These are phyloP conservation scores for Oreotrochilus melanogaster DNA, from an alignment of 2,113 vertebrate species.

Conservation along the genomic window DNA sequence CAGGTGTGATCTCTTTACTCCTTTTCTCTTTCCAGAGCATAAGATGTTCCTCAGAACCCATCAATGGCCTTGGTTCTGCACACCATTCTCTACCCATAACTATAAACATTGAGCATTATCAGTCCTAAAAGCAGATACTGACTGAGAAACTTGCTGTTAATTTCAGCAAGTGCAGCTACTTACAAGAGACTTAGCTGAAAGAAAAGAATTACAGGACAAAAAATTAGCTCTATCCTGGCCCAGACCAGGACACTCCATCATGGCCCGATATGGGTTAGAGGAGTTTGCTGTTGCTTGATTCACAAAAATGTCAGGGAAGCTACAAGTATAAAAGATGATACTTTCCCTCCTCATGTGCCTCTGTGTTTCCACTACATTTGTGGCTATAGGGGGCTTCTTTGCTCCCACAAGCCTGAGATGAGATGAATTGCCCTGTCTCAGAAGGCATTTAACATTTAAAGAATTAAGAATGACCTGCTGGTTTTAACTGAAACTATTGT, in stretches of 20 bases:
- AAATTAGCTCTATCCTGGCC: no score
- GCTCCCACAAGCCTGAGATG: not conserved
- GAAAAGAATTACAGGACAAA: no score
- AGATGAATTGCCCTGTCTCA: not conserved
- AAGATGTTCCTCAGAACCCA: no score
- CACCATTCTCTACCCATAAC: no score
- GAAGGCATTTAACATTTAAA: not conserved
- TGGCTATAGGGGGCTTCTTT: not conserved
- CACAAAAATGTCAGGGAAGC: not conserved
- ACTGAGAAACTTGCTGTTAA: no score
- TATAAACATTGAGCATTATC: no score
- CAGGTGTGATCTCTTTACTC: no score
- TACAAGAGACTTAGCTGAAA: no score
- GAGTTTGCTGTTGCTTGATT: not conserved
- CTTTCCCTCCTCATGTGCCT: not conserved
- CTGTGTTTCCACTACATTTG: fast-evolving
- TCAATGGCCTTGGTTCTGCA: no score
- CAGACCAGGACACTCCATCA: not conserved
- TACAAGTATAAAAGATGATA: not conserved
- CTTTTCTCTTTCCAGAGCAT: no score
- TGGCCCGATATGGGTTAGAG: not conserved
- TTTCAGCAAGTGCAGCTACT: no score
- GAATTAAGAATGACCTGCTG: not conserved
- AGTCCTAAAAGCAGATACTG: no score
- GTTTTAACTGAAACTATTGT: not conserved